Conservation (phyloP, 2,888 invertebrate genomes). For the Atethmia centrago region DNA sequence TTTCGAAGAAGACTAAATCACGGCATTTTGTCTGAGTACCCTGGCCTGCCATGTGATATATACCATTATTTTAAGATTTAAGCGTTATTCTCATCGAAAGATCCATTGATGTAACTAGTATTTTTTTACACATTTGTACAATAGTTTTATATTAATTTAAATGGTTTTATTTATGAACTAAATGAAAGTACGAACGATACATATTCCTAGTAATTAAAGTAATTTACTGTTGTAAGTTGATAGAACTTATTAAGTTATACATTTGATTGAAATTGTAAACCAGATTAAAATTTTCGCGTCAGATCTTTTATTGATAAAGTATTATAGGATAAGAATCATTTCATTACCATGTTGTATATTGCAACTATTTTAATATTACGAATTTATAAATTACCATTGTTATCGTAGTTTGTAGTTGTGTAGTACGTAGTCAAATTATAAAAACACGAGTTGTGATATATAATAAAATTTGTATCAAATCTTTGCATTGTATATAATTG, state of each 20-base stretch:
- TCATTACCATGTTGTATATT: constrained; percentile 80
- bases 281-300: constrained; percentile 71
- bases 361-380: constrained; percentile 85
- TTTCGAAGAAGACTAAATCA: constrained; percentile 52
- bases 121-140: constrained; percentile 80
- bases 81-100: constrained; percentile 71
- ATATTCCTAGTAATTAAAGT: constrained; percentile 65
- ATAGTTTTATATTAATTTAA: constrained; percentile 78
- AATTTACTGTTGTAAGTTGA: constrained; percentile 78
- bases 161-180: constrained; percentile 76
- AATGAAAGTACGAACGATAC: constrained; percentile 71
- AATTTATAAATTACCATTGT: constrained; percentile 87
- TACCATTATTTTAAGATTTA: constrained; percentile 58
- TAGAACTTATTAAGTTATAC: constrained; percentile 67
- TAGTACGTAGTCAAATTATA: constrained; percentile 76
- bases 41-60: constrained; percentile 72
- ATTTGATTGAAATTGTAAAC: constrained; percentile 68
- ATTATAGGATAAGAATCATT: constrained; percentile 82
- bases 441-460: constrained; percentile 78
- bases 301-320: constrained; percentile 77
- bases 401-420: constrained; percentile 84
- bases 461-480: constrained; percentile 66
- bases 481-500: constrained; percentile 72
- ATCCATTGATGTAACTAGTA: constrained; percentile 81
- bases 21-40: constrained; percentile 57